phyloP scores from a whole-genome alignment of 2,797 vertebrate genomes.

The Jordanella pulchra region DNA sequence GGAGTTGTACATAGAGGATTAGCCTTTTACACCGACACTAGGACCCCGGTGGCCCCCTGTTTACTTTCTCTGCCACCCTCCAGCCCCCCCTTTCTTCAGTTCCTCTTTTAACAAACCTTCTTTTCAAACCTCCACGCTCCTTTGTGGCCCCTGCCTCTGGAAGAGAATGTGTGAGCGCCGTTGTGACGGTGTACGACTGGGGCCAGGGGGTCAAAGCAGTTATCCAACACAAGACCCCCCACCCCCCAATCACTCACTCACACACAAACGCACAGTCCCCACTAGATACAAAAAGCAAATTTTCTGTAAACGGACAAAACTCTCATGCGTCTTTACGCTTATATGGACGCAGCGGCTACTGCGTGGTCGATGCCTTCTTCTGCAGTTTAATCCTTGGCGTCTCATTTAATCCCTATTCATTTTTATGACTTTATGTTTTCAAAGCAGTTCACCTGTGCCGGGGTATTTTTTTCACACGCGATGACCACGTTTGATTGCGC shows the following conservation, averaged over 20 bases:
- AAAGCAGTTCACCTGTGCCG: constrained; percentile 8
- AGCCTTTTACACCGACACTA: constrained; percentile 55
- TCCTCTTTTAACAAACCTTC: constrained; percentile 68
- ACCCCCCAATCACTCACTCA: background rate
- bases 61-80: constrained; percentile 65
- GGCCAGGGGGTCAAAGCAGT: constrained; percentile 71
- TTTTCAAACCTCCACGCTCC: constrained; percentile 59
- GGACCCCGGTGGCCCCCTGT: constrained; percentile 65
- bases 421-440: background rate
- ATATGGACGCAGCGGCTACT: background rate
- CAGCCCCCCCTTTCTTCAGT: constrained; percentile 33
- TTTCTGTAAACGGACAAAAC: background rate
- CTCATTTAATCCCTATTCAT: constrained; percentile 8
- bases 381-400: background rate
- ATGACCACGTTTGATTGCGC: constrained; percentile 3
- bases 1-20: constrained; percentile 40
- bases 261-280: background rate
- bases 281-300: constrained; percentile 1
- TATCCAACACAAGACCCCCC: constrained; percentile 29
- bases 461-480: constrained; percentile 7
- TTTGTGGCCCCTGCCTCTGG: constrained; percentile 70
- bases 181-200: constrained; percentile 58
- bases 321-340: background rate
- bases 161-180: constrained; percentile 59
- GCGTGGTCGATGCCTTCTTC: background rate